Conservation (phyloP, 2,113 vertebrate species). For the Sakesphorus luctuosus region DNA sequence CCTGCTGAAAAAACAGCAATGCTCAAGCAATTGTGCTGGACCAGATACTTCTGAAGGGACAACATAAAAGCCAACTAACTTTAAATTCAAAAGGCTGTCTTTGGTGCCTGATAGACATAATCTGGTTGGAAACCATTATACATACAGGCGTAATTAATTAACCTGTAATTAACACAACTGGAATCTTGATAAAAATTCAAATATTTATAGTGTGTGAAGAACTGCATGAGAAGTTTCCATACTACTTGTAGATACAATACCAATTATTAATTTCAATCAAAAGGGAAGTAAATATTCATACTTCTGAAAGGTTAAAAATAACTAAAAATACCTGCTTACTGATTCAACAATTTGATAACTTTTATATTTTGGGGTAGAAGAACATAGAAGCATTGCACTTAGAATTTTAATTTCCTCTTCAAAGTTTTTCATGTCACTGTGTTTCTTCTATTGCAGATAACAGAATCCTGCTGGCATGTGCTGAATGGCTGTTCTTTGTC, state of each 20-base stretch:
- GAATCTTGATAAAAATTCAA: not conserved
- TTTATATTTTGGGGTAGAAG: not conserved
- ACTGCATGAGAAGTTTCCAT: not conserved
- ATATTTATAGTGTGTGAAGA: not conserved
- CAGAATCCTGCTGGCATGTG: not conserved
- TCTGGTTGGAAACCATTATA: not conserved
- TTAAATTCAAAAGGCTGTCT: not conserved
- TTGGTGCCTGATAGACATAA: not conserved
- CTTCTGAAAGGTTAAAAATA: not conserved
- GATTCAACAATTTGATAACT: not conserved
- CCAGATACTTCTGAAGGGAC: not conserved
- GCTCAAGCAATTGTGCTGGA: not conserved
- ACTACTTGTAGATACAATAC: not conserved
- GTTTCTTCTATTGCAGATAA: fast-evolving
- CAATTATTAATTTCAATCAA: not conserved
- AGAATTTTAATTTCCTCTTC: not conserved
- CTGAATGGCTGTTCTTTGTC: not conserved
- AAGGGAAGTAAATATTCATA: not conserved
- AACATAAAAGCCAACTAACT: not conserved
- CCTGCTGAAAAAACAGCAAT: not conserved
- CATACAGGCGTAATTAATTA: not conserved
- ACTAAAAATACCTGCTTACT: not conserved
- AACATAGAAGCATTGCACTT: not conserved
- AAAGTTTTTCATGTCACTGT: not conserved
- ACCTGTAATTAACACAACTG: not conserved